Evolutionary conservation across 1,140 invertebrate genomes (phyloP), one percentile per base, ranked within the genome.

Genomic region (Lerema accius): DNA sequence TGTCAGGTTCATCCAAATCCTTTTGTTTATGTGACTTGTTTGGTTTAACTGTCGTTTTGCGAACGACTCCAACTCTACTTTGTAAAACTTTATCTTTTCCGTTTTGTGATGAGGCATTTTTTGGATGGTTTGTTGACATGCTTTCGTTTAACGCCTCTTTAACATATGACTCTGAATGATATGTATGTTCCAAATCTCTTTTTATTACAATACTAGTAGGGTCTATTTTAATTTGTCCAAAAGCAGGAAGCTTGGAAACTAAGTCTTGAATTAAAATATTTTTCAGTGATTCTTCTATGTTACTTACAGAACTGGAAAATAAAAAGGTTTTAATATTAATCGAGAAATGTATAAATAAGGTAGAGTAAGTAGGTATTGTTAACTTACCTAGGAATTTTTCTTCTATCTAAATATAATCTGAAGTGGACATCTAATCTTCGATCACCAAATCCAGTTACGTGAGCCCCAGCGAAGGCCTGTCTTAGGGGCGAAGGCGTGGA

Each of bases 341-440:
- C n/a, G 17, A 11, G 46, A 49, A 32, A 45, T 5, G 14, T 0
- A 49, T 16, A 53, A 23, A 28, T n/a, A n/a, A n/a, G n/a, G n/a
- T n/a, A n/a, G 9, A 39, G 1, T 19, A 3, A 35, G 14, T 45
- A 46, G 13, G 28, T 4, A 19, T 10, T 40, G 9, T 7, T 7
- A 37, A 77, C 79, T 70, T 87, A 94, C 93, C 92, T 94, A 3
- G 94, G 93, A 71, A 95, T 92, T 93, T 95, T 95, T 92, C 94
- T 94, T 72, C 94, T 92, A 79, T 96, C 95, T 13, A 96, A 88
- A 65, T 95, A 94, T 6, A 96, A 72, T 85, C 92, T 93, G 85
- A 95, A 96, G 84, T 95, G 94, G 6, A 96, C 94, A 65, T 95
- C 94, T n/a, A 95, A 81, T 51, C 93, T 92, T 53, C 94, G 93